A percentile compares a stretch with the other conserved stretches of the same genome.
These are phyloP conservation scores for Parapsyche elsis DNA, from an alignment of 1,140 invertebrate genomes.

Conservation along the genomic window DNA sequence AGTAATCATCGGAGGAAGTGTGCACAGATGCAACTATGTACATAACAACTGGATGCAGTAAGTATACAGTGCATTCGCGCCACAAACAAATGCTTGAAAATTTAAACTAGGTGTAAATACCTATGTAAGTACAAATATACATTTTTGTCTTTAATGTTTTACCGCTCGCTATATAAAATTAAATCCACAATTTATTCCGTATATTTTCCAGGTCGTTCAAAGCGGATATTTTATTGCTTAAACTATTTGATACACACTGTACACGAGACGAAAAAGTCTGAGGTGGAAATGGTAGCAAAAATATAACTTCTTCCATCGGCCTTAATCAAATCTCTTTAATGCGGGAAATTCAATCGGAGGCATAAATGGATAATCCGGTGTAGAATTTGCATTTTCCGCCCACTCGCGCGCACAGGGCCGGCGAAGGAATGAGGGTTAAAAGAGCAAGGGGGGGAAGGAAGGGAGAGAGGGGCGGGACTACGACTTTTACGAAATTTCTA, in stretches of 20 bases:
- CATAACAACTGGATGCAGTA: neutral
- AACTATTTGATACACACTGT: no score
- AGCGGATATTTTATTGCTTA: no score
- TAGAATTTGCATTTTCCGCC: conserved; percentile 52
- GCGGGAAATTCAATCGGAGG: conserved; percentile 53
- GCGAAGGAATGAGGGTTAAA: neutral
- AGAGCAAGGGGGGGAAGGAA: neutral
- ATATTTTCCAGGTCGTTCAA: no score
- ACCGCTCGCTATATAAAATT: no score
- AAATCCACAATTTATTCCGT: no score
- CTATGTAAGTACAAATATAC: no score
- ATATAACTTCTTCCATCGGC: conserved; percentile 38
- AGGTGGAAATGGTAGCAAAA: neutral
- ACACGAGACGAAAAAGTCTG: neutral
- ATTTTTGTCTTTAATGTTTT: no score
- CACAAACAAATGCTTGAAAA: no score
- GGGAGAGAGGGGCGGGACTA: neutral
- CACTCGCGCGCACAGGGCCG: neutral
- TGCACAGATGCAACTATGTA: conserved; percentile 35
- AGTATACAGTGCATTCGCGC: no score
- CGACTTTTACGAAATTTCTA: conserved; percentile 31
- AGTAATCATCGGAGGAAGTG: conserved; percentile 46
- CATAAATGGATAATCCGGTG: conserved; percentile 57
- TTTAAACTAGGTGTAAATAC: no score
- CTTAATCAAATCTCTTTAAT: conserved; percentile 53